Percentiles rank a stretch among this genome's conserved stretches.
Evolutionary conservation across 2,797 vertebrate species (phyloP).

Genomic region (Poecilia gillii): DNA sequence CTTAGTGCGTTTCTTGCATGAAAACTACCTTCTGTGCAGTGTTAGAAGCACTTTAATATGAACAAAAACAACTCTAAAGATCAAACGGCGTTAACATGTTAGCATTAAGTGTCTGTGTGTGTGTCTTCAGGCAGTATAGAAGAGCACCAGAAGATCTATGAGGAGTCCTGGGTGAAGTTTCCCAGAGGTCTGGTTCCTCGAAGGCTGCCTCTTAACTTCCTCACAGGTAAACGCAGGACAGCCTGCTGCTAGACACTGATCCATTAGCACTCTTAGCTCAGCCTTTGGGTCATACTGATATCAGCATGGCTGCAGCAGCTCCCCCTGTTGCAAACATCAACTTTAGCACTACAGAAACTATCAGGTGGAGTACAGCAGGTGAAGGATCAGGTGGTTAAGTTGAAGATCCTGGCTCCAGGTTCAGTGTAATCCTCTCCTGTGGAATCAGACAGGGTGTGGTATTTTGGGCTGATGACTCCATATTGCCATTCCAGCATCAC

Average conservation of each 20-base stretch:
- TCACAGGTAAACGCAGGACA: constrained; percentile 81
- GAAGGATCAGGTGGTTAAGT: background rate
- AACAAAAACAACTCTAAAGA: background rate
- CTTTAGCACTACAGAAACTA: background rate
- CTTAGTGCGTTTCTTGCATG: rapidly evolving
- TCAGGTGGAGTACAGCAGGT: background rate
- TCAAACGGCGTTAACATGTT: background rate
- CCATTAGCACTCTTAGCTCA: background rate
- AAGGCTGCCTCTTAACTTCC: constrained; percentile 93
- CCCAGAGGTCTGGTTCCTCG: constrained; percentile 95
- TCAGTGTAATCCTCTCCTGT: background rate
- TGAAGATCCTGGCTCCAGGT: background rate
- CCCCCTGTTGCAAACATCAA: background rate
- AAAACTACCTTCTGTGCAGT: background rate
- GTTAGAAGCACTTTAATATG: background rate
- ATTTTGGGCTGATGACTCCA: background rate
- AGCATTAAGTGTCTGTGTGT: background rate
- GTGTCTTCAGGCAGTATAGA: constrained; percentile 84
- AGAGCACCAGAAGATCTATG: constrained; percentile 93
- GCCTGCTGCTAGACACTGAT: background rate
- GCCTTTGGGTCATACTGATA: background rate
- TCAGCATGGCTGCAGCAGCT: background rate
- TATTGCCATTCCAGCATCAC: background rate
- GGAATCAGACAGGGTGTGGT: background rate
- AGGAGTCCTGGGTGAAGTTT: constrained; percentile 96